phyloP scores from a whole-genome alignment of 2,113 vertebrate genomes.

The Carassius auratus region DNA sequence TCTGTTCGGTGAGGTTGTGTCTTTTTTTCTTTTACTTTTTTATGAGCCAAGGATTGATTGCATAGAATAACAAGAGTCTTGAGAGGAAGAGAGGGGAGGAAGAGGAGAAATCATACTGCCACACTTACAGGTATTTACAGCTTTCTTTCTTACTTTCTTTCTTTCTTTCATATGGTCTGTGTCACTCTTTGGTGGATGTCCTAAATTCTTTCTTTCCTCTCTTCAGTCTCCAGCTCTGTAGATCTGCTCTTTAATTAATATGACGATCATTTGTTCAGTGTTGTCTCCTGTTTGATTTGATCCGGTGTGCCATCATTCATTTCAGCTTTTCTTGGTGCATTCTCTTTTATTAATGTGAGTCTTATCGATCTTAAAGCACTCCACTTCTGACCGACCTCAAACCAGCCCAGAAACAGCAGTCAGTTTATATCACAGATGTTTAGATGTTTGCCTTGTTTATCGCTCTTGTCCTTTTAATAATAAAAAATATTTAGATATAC shows the following conservation, averaged over 20 bases:
- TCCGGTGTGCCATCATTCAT: conserved; percentile 26
- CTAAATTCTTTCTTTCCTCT: conserved; percentile 3
- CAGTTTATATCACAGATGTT: neutral
- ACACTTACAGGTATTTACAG: conserved; percentile 70
- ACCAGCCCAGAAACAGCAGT: neutral
- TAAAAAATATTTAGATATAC: neutral
- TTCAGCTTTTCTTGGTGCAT: conserved; percentile 30
- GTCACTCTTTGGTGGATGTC: neutral
- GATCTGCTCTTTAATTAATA: conserved; percentile 28
- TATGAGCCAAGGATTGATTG: conserved; percentile 64
- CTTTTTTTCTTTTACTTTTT: conserved; percentile 20
- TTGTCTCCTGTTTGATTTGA: conserved; percentile 38
- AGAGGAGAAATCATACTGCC: conserved; percentile 56
- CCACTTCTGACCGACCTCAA: conserved; percentile 20
- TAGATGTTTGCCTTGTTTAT: neutral
- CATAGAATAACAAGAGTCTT: conserved; percentile 46
- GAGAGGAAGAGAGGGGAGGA: conserved; percentile 51
- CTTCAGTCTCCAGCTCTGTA: neutral
- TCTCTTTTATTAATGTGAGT: conserved; percentile 25
- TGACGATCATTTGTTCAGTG: conserved; percentile 5
- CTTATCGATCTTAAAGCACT: conserved; percentile 23
- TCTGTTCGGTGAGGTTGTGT: neutral
- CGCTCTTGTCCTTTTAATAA: neutral
- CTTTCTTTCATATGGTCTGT: neutral
- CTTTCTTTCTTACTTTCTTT: neutral